phyloP scores from a whole-genome alignment of 2,888 invertebrate species.

The Mayetiola destructor region DNA sequence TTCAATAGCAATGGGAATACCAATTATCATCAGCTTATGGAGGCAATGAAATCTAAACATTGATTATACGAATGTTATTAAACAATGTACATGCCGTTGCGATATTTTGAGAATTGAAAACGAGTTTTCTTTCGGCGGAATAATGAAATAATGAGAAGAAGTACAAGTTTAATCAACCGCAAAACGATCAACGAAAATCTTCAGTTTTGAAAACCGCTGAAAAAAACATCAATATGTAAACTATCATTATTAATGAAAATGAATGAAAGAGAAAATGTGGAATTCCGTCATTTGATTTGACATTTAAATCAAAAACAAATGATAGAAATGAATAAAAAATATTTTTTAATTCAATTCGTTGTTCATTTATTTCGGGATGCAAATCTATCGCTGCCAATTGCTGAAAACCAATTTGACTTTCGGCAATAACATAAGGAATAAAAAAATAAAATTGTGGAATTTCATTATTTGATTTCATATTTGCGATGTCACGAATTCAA shows the following conservation, averaged over 20 bases:
- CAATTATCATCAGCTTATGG: too few species aligned
- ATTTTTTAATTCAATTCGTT: neutral
- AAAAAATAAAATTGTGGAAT: neutral
- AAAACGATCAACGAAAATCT: too few species aligned
- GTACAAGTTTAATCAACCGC: too few species aligned
- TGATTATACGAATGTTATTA: too few species aligned
- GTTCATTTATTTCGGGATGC: neutral
- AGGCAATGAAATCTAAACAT: too few species aligned
- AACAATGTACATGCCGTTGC: too few species aligned
- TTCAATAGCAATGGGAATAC: too few species aligned
- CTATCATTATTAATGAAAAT: constrained; percentile 4
- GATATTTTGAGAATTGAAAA: too few species aligned
- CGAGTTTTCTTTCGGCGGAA: neutral
- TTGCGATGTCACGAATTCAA: neutral
- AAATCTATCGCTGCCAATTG: neutral
- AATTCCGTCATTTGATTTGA: constrained; percentile 3
- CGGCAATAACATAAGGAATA: neutral
- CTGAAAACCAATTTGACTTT: neutral
- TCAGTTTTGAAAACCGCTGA: neutral
- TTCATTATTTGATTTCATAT: neutral
- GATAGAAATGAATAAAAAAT: neutral
- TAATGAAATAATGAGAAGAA: too few species aligned
- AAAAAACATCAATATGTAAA: constrained; percentile 3
- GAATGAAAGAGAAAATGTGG: neutral
- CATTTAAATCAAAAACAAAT: constrained; percentile 2